A percentile compares a stretch with the other conserved stretches of the same genome.
These are phyloP conservation scores for Eilema griseolum DNA, from an alignment of 2,888 invertebrate species.

Conservation along the genomic window DNA sequence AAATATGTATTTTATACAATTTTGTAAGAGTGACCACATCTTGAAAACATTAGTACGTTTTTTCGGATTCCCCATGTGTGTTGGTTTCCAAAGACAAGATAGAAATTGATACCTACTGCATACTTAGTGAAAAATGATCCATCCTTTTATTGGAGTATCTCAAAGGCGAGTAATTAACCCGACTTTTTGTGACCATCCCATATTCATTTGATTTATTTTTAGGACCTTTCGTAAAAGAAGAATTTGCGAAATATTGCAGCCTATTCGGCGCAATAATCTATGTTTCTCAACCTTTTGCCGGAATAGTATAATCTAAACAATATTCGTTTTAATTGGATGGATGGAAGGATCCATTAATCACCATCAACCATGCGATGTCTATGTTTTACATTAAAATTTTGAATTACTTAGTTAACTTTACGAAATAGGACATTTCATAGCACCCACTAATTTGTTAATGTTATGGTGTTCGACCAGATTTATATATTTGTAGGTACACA, in stretches of 20 bases:
- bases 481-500: background rate
- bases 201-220: slow-evolving; percentile 85
- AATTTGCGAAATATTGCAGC: slow-evolving; percentile 84
- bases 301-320: background rate
- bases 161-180: slow-evolving; percentile 82
- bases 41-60: background rate
- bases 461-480: no score
- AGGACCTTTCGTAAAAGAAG: slow-evolving; percentile 81
- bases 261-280: slow-evolving; percentile 66
- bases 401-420: background rate
- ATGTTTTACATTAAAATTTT: background rate
- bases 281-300: slow-evolving; percentile 64
- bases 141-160: slow-evolving; percentile 79
- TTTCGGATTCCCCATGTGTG: slow-evolving; percentile 5
- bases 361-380: background rate
- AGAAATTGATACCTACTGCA: slow-evolving; percentile 49
- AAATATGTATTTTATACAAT: background rate
- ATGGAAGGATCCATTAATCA: no score
- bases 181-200: slow-evolving; percentile 82
- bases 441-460: background rate
- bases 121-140: slow-evolving; percentile 68
- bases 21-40: background rate
- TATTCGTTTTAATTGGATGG: background rate
- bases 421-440: background rate
- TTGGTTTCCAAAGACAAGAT: slow-evolving; percentile 34